These are phyloP conservation scores for Neofelis nebulosa DNA, from an alignment of 2,113 vertebrate genomes.

Conservation along the genomic window DNA sequence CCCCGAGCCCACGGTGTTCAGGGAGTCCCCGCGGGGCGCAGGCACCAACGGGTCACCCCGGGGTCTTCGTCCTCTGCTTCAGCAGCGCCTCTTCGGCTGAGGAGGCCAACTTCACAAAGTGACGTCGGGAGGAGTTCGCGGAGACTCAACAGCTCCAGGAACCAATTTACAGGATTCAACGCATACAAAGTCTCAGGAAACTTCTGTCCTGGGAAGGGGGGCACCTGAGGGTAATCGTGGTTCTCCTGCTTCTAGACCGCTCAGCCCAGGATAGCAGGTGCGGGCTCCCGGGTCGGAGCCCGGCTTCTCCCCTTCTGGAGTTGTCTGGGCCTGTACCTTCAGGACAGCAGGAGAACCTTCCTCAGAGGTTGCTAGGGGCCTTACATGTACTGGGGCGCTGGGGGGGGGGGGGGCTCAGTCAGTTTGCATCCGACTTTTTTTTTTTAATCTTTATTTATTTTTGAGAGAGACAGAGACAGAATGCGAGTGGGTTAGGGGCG, in stretches of 20 bases:
- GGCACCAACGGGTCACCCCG: background rate
- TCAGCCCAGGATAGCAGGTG: background rate
- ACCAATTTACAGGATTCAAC: background rate
- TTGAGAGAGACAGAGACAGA: too few relatives aligned
- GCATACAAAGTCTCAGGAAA: background rate
- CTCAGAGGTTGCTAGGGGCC: background rate
- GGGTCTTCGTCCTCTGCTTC: background rate
- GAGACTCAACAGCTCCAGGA: background rate
- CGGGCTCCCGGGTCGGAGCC: rapidly evolving
- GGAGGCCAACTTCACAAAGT: background rate
- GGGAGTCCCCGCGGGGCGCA: background rate
- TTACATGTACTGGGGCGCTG: too few relatives aligned
- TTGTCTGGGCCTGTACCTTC: background rate
- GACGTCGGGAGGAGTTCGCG: background rate
- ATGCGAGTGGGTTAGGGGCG: too few relatives aligned
- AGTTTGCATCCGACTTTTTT: too few relatives aligned
- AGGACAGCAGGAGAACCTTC: background rate
- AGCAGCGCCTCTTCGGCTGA: background rate
- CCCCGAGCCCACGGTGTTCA: background rate
- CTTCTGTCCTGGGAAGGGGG: background rate
- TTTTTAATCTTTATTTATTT: too few relatives aligned
- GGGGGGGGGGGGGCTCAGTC: too few relatives aligned
- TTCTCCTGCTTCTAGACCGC: background rate
- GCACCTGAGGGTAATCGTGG: background rate
- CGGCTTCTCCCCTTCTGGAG: background rate